Conservation (phyloP, 2,113 vertebrate species). For the Albula goreensis region DNA sequence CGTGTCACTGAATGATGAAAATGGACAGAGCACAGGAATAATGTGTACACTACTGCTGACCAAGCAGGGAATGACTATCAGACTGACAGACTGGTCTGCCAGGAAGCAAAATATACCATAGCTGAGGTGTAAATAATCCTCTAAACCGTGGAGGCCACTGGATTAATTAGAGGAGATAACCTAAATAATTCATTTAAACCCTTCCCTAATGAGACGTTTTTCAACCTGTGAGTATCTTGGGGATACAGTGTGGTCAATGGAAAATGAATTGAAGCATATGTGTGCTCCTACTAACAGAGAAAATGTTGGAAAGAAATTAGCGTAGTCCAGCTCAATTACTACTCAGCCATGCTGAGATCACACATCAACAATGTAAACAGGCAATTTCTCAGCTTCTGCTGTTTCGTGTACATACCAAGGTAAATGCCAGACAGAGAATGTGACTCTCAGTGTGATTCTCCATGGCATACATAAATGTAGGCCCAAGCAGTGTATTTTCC, state of each 20-base stretch:
- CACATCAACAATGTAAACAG: background rate
- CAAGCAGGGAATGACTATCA: background rate
- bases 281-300: too few species aligned
- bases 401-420: background rate
- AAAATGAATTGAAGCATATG: too few species aligned
- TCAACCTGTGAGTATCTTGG: too few species aligned
- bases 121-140: background rate
- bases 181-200: too few species aligned
- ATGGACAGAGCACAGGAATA: background rate
- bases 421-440: background rate
- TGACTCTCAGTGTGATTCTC: background rate
- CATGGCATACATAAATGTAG: background rate
- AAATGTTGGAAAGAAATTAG: too few species aligned
- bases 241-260: too few species aligned
- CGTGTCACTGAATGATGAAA: background rate
- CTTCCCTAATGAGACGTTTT: too few species aligned
- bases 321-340: background rate
- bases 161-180: too few species aligned
- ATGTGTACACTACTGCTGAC: background rate
- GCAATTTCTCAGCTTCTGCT: background rate
- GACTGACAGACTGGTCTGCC: background rate
- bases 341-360: background rate
- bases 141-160: background rate
- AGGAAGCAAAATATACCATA: background rate
- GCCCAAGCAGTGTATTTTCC: background rate